These are phyloP conservation scores for Manacus vitellinus DNA, from an alignment of 2,113 vertebrate genomes.

Conservation along the genomic window DNA sequence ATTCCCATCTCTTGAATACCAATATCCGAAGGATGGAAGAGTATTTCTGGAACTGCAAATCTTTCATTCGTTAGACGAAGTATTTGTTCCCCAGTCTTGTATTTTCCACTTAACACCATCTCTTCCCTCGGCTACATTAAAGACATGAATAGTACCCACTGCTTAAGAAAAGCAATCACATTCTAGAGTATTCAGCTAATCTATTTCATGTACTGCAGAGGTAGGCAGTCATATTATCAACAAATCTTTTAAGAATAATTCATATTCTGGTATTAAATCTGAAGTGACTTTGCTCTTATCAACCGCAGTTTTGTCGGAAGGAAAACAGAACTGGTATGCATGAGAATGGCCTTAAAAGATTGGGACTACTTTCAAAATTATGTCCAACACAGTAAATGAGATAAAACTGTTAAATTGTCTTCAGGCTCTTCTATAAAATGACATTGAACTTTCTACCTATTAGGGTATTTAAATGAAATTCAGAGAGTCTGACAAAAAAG, in stretches of 20 bases:
- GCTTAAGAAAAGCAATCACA: not conserved
- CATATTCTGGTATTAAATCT: not conserved
- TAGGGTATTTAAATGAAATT: not conserved
- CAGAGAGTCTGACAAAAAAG: not conserved
- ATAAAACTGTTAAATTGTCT: not conserved
- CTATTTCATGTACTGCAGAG: not conserved
- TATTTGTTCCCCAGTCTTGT: constrained; percentile 96
- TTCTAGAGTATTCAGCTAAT: not conserved
- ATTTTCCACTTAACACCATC: constrained; percentile 94
- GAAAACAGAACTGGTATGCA: not conserved
- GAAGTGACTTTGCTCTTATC: not conserved
- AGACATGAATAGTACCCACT: constrained; percentile 26
- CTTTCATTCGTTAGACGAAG: constrained; percentile 93
- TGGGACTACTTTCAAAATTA: not conserved
- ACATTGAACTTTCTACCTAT: not conserved
- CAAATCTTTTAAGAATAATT: not conserved
- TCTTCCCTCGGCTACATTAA: constrained; percentile 88
- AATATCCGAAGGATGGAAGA: constrained; percentile 95
- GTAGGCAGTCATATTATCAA: not conserved
- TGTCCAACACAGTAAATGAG: not conserved
- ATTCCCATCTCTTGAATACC: constrained; percentile 98
- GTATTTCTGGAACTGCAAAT: constrained; percentile 97
- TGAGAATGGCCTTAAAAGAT: not conserved
- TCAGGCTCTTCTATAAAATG: not conserved
- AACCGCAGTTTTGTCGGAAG: not conserved